Conservation (phyloP, 1,140 invertebrate species). For the Triops cancriformis region DNA sequence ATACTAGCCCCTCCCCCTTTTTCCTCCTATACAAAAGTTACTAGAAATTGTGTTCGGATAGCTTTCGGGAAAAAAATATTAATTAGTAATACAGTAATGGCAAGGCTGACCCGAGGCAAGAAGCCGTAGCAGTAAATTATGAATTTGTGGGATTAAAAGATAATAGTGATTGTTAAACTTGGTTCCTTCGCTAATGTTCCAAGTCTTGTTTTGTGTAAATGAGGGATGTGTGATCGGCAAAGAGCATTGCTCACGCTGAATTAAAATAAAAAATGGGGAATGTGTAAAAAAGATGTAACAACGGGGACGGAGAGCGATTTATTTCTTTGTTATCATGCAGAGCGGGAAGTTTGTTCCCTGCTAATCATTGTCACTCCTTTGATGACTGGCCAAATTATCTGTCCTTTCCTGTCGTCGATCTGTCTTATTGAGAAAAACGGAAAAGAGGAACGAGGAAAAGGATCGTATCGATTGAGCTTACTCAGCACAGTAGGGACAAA, state of each 20-base stretch:
- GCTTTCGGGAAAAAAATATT: too few relatives aligned
- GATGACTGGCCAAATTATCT: slow-evolving; percentile 5
- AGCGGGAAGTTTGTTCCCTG: neutral
- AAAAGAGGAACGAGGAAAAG: neutral
- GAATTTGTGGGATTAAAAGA: neutral
- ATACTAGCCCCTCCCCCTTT: neutral
- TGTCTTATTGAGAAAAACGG: neutral
- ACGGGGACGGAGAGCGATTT: neutral
- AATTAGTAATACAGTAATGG: neutral
- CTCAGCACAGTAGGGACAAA: neutral
- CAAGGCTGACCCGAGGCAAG: slow-evolving; percentile 11
- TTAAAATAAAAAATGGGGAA: too few relatives aligned
- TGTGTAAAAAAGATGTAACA: neutral
- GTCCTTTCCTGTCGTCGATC: slow-evolving; percentile 8
- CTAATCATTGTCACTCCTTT: slow-evolving; percentile 10
- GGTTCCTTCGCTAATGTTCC: too few relatives aligned
- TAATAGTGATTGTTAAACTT: neutral
- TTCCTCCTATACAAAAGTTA: neutral
- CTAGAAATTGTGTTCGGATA: neutral
- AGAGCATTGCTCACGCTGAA: too few relatives aligned
- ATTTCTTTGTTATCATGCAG: neutral
- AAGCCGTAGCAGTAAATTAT: neutral
- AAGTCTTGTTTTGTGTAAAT: too few relatives aligned
- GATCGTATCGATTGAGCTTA: slow-evolving; percentile 10
- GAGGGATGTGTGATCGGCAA: too few relatives aligned